These are phyloP conservation scores for Entosphenus tridentatus DNA, from an alignment of 2,113 vertebrate species.

Conservation along the genomic window DNA sequence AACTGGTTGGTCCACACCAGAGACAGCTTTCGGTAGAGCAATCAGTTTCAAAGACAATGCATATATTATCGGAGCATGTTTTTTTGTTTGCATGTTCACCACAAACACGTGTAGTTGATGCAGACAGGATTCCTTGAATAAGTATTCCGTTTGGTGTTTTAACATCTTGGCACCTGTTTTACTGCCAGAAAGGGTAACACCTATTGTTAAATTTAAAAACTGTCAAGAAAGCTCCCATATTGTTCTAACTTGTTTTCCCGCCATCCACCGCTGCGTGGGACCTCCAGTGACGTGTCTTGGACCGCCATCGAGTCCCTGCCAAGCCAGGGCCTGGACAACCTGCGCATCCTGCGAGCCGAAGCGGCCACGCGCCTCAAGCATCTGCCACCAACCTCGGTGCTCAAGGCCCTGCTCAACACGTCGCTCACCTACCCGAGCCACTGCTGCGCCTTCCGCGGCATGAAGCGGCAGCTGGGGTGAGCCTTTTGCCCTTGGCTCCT, in stretches of 20 bases:
- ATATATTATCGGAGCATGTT: slow-evolving; percentile 10
- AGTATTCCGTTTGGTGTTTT: slow-evolving; percentile 14
- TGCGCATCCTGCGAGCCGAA: slow-evolving; percentile 42
- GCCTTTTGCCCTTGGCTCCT: background rate
- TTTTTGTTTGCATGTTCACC: slow-evolving; percentile 22
- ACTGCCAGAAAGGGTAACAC: background rate
- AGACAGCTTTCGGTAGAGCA: too few relatives aligned
- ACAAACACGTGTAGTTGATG: slow-evolving; percentile 21
- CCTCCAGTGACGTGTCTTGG: slow-evolving; percentile 57
- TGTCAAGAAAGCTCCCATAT: too few relatives aligned
- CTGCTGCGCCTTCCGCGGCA: slow-evolving; percentile 56
- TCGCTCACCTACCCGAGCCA: slow-evolving; percentile 77
- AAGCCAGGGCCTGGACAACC: slow-evolving; percentile 33
- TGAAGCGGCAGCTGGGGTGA: slow-evolving; percentile 18
- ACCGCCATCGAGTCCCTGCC: slow-evolving; percentile 53
- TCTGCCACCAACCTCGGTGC: slow-evolving; percentile 43
- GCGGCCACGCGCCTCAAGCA: slow-evolving; percentile 44
- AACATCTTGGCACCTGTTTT: slow-evolving; percentile 16
- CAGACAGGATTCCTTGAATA: slow-evolving; percentile 20
- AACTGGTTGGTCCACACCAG: too few relatives aligned
- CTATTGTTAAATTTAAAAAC: too few relatives aligned
- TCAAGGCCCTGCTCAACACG: slow-evolving; percentile 38
- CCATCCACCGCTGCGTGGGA: slow-evolving; percentile 14
- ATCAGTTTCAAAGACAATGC: too few relatives aligned
- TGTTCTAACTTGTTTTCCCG: slow-evolving; percentile 13